Evolutionary conservation across 2,113 vertebrate species (phyloP), one percentile per base, ranked within the genome.

Genomic region (Anhinga anhinga): DNA sequence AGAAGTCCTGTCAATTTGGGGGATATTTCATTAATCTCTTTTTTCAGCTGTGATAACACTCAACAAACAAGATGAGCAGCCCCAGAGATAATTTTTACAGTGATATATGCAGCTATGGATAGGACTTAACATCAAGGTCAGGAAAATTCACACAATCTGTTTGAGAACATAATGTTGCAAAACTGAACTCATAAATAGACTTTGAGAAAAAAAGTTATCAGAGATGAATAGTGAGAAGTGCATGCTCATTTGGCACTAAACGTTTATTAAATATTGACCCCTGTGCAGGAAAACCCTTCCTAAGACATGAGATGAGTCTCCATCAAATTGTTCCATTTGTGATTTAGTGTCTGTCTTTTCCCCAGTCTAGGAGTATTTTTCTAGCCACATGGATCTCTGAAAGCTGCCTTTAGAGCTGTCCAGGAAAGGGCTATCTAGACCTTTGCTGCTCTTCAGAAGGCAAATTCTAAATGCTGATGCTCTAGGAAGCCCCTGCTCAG

Each of bases 31-130:
- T 90, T 90, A 83, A 78, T 90, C 50, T 65, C 25, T 49, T 70
- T 83, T 67, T 88, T 71, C 81, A 93, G 47, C 55, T 92, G 55
- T 66, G 59, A 44, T 94, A 95, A 67, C 47, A 95, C 45, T 81
- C 58, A 79, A 62, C 66, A 95, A 97, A 86, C 58, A 79, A 93
- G 80, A 94, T 56, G 65, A 93, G 80, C 88, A 88, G 81, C 61
- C 47, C 21, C 30, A 56, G 62, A 86, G 58, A 93, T 52, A 76
- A 61, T 84, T 93, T 85, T 96, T 84, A 73, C 70, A 94, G 66
- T 71, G 36, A 94, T 82, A 82, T 49, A 56, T 88, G 70, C 52
- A 87, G 52, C 56, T 74, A 61, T 3, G 10, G 42, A 78, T 55
- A 90, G 56, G 69, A 91, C 52, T 88, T 65, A 93, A 95, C 91